phyloP scores from a whole-genome alignment of 2,888 invertebrate species.

The Melinaea marsaeus region DNA sequence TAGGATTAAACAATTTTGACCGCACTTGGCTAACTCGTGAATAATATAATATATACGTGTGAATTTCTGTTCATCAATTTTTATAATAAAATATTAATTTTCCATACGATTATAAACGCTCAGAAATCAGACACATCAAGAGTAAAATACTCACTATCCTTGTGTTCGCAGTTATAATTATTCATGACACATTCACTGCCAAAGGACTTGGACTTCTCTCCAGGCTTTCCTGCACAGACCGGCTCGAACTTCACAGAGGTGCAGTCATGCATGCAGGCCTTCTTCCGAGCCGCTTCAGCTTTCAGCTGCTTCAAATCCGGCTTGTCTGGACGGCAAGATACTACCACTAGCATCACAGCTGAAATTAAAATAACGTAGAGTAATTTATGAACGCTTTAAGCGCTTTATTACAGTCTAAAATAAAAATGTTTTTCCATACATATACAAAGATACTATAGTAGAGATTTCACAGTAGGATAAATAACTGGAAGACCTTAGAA shows the following conservation, averaged over 20 bases:
- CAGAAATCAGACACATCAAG: neutral
- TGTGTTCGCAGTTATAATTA: slow-evolving; percentile 82
- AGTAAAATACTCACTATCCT: slow-evolving; percentile 73
- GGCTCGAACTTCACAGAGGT: slow-evolving; percentile 70
- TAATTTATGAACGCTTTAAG: neutral
- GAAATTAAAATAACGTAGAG: slow-evolving; percentile 35
- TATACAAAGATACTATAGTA: neutral
- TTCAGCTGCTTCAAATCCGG: slow-evolving; percentile 79
- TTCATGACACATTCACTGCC: slow-evolving; percentile 81
- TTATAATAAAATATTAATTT: too few species aligned
- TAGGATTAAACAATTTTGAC: too few species aligned
- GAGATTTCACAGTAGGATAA: too few species aligned
- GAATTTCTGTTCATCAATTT: too few species aligned
- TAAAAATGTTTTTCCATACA: neutral
- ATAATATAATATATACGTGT: too few species aligned
- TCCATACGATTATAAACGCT: too few species aligned
- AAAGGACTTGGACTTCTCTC: slow-evolving; percentile 77
- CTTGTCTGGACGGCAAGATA: slow-evolving; percentile 76
- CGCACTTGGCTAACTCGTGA: too few species aligned
- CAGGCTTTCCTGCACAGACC: slow-evolving; percentile 80
- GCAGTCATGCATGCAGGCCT: slow-evolving; percentile 78
- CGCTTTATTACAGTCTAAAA: neutral
- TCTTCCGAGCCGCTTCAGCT: slow-evolving; percentile 74
- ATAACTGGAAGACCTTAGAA: neutral
- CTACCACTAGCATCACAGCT: slow-evolving; percentile 61